A percentile compares a stretch with the other conserved stretches of the same genome.
phyloP scores from a whole-genome alignment of 2,797 vertebrate genomes.

The Pachyuromys duprasi region DNA sequence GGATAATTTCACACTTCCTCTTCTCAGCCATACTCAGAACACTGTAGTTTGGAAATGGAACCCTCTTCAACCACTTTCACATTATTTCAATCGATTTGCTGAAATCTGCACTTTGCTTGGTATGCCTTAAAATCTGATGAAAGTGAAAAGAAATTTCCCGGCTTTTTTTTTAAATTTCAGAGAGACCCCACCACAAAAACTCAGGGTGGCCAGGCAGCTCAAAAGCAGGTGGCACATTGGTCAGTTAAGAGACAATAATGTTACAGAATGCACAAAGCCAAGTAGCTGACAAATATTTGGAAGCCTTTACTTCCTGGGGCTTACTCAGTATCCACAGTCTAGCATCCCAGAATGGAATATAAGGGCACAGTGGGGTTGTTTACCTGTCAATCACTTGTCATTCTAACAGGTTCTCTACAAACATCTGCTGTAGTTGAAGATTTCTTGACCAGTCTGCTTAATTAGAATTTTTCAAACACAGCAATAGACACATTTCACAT shows the following conservation, averaged over 20 bases:
- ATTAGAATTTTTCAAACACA: slow-evolving; percentile 86
- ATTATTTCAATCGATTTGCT: not conserved
- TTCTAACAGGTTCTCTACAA: slow-evolving; percentile 83
- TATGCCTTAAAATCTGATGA: slow-evolving; percentile 28
- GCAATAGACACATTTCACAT: slow-evolving; percentile 77
- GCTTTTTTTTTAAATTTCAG: slow-evolving; percentile 2
- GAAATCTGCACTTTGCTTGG: slow-evolving; percentile 7
- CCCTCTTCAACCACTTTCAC: not conserved
- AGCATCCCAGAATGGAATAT: slow-evolving; percentile 79
- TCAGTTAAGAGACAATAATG: slow-evolving; percentile 67
- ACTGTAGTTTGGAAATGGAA: not conserved
- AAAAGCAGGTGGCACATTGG: slow-evolving; percentile 38
- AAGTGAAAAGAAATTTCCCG: not conserved
- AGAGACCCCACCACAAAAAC: not conserved
- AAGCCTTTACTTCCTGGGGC: slow-evolving; percentile 81
- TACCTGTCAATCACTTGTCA: slow-evolving; percentile 88
- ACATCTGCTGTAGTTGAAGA: slow-evolving; percentile 79
- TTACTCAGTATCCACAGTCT: slow-evolving; percentile 74
- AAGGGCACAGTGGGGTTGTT: slow-evolving; percentile 85
- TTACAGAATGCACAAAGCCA: slow-evolving; percentile 71
- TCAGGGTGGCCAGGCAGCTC: not conserved
- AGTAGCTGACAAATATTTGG: slow-evolving; percentile 85
- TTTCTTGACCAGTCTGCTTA: slow-evolving; percentile 77
- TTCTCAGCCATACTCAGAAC: not conserved
- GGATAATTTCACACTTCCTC: not conserved